Evolutionary conservation across 2,797 vertebrate genomes (phyloP).

Genomic region (Hafferia zeledoni): DNA sequence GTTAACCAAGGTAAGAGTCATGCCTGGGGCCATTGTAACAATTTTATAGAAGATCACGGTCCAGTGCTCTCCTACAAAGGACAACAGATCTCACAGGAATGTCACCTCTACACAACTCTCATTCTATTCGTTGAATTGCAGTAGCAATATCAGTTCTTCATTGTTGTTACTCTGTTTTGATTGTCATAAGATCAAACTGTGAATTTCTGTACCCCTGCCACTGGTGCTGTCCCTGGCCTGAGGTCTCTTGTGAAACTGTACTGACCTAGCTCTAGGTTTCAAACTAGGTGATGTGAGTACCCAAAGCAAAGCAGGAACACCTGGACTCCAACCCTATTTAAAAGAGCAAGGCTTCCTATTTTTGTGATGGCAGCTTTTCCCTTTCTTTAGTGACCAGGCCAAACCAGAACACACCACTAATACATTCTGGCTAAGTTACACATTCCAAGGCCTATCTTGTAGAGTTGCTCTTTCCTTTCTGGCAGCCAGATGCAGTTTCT

Average conservation of each 20-base stretch:
- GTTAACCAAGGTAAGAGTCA: background rate
- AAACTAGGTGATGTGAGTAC: background rate
- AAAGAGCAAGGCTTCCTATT: background rate
- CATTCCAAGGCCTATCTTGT: background rate
- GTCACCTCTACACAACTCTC: background rate
- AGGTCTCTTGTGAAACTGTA: background rate
- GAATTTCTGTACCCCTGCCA: background rate
- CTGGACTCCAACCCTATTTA: background rate
- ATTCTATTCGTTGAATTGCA: background rate
- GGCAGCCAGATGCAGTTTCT: background rate
- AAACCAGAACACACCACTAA: background rate
- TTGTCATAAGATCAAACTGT: background rate
- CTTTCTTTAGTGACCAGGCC: background rate
- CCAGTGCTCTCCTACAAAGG: background rate
- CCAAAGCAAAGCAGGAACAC: background rate
- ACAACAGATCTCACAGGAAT: background rate
- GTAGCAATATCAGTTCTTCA: background rate
- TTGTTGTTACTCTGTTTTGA: background rate
- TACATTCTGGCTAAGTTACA: accelerated
- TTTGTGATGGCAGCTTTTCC: background rate
- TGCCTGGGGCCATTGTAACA: background rate
- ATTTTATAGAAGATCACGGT: background rate
- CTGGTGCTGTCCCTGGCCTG: background rate
- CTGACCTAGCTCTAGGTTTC: background rate
- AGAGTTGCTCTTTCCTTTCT: background rate